These are phyloP conservation scores for Eupithecia dodoneata DNA, from an alignment of 2,888 invertebrate species.

Conservation along the genomic window DNA sequence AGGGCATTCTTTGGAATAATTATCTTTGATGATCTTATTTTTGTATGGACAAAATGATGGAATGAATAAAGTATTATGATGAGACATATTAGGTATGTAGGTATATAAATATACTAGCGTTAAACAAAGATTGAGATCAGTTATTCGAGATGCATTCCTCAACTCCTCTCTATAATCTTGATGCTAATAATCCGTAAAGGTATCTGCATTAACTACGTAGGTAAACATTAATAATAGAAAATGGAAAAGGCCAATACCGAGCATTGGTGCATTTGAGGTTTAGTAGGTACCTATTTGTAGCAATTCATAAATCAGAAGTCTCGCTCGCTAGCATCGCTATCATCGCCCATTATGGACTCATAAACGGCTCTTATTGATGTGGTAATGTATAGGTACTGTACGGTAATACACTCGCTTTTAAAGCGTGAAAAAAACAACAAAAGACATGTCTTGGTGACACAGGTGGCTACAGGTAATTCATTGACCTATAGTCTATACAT, in stretches of 20 bases:
- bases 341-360: not conserved
- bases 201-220: not conserved
- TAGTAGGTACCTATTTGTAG: not conserved
- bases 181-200: not conserved
- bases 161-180: not conserved
- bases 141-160: not conserved
- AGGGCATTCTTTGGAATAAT: not conserved
- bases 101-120: not conserved
- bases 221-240: not conserved
- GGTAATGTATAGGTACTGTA: not conserved
- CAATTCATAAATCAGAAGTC: not conserved
- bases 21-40: not conserved
- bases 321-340: not conserved
- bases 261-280: not conserved
- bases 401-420: slow-evolving; percentile 2
- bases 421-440: not conserved
- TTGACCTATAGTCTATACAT: slow-evolving; percentile 5
- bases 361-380: slow-evolving; percentile 12
- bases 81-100: not conserved
- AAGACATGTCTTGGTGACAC: slow-evolving; percentile 12
- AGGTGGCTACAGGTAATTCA: slow-evolving; percentile 27
- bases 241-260: not conserved
- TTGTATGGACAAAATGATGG: not conserved
- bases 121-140: not conserved
- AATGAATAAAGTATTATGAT: not conserved